Percentiles rank a stretch among this genome's conserved stretches.
Conservation (phyloP, 1,140 invertebrate species). For the Drosophila micromelanica region DNA sequence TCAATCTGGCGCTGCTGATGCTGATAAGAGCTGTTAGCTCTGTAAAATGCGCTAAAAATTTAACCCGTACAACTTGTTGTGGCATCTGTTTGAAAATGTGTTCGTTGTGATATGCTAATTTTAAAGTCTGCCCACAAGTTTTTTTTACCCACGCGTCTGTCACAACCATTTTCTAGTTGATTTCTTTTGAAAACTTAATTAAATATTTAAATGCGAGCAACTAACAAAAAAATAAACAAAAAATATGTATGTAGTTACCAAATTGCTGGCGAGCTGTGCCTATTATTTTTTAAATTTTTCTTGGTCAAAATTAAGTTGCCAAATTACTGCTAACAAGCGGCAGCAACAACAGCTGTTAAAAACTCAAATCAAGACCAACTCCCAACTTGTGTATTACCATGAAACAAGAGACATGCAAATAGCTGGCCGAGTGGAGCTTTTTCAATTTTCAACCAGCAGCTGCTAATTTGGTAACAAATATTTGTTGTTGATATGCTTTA, state of each 20-base stretch:
- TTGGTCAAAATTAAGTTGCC: conserved; percentile 55
- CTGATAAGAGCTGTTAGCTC: conserved; percentile 25
- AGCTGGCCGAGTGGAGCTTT: conserved; percentile 15
- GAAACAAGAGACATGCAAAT: conserved; percentile 1
- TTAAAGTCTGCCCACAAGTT: neutral
- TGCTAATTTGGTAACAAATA: conserved; percentile 35
- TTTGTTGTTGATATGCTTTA: neutral
- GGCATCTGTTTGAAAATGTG: conserved; percentile 33
- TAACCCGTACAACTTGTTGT: conserved; percentile 15
- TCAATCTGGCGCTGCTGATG: conserved; percentile 2
- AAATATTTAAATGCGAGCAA: conserved; percentile 57
- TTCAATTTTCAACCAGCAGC: conserved; percentile 18
- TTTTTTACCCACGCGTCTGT: neutral
- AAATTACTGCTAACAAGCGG: conserved; percentile 42
- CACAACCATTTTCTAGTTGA: conserved; percentile 21
- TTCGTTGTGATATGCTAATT: conserved; percentile 38
- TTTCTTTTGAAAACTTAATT: conserved; percentile 39
- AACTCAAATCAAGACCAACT: conserved; percentile 13
- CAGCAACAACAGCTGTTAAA: conserved; percentile 23
- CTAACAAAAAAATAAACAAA: conserved; percentile 20
- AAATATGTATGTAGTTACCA: conserved; percentile 46
- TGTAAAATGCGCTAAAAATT: conserved; percentile 10
- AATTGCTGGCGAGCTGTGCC: conserved; percentile 44
- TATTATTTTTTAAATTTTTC: conserved; percentile 25
- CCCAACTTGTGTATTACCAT: conserved; percentile 14